phyloP scores from a whole-genome alignment of 2,888 invertebrate species.

The Cetonia aurata region DNA sequence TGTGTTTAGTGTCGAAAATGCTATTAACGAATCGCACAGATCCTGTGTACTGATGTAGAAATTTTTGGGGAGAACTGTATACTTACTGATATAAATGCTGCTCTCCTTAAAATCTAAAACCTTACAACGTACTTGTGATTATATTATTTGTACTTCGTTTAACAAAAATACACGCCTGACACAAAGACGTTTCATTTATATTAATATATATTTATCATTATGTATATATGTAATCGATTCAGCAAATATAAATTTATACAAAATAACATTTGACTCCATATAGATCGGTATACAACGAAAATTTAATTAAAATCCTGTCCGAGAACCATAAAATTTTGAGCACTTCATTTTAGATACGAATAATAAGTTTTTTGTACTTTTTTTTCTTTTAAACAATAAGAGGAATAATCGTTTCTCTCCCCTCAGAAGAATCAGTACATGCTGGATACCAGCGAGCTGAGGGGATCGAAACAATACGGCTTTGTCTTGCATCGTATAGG shows the following conservation, averaged over 20 bases:
- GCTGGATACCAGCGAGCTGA: constrained; percentile 43
- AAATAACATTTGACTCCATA: constrained; percentile 57
- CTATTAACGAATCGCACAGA: background rate
- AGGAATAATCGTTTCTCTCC: background rate
- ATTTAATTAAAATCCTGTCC: constrained; percentile 7
- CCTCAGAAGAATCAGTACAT: constrained; percentile 37
- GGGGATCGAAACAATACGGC: constrained; percentile 24
- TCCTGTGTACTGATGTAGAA: background rate
- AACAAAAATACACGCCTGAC: constrained; percentile 65
- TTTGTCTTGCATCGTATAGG: constrained; percentile 15
- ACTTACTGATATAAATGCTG: constrained; percentile 43
- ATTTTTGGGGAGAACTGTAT: constrained; percentile 31
- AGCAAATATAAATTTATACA: constrained; percentile 48
- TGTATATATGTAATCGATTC: constrained; percentile 47
- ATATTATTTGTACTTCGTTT: constrained; percentile 65
- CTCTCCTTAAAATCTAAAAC: constrained; percentile 45
- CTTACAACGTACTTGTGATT: constrained; percentile 53
- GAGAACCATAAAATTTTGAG: constrained; percentile 38
- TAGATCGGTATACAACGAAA: constrained; percentile 35
- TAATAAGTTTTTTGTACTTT: constrained; percentile 7
- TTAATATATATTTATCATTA: constrained; percentile 54
- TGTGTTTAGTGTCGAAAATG: constrained; percentile 7
- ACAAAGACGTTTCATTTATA: constrained; percentile 55
- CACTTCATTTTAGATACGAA: constrained; percentile 2
- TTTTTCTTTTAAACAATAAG: constrained; percentile 18